These are phyloP conservation scores for Malurus melanocephalus DNA, from an alignment of 2,113 vertebrate genomes.

Conservation along the genomic window DNA sequence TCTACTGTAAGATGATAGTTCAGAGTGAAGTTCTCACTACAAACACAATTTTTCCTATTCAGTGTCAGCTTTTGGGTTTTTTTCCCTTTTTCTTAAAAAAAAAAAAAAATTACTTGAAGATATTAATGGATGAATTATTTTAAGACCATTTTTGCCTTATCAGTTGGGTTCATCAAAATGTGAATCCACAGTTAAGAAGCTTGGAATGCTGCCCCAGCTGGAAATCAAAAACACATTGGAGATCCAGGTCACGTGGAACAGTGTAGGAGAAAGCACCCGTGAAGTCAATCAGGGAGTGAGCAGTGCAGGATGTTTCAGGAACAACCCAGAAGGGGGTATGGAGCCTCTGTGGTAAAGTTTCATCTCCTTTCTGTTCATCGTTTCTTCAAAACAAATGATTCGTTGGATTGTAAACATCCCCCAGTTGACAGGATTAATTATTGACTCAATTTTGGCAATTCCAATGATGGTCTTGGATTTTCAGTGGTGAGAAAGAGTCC, in stretches of 20 bases:
- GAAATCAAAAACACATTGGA: rapidly evolving
- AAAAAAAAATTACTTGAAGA: not conserved
- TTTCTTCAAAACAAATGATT: not conserved
- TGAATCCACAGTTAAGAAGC: not conserved
- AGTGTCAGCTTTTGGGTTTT: not conserved
- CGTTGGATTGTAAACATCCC: not conserved
- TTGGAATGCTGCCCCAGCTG: not conserved
- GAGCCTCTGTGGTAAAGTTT: not conserved
- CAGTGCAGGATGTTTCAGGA: not conserved
- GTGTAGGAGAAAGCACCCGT: not conserved
- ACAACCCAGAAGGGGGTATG: not conserved
- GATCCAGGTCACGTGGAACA: not conserved
- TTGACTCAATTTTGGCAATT: not conserved
- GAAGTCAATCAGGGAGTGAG: not conserved
- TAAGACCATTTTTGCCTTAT: not conserved
- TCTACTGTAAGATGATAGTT: not conserved
- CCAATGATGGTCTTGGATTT: rapidly evolving
- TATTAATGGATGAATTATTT: not conserved
- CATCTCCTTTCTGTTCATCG: not conserved
- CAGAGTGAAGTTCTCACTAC: not conserved
- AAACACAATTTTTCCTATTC: not conserved
- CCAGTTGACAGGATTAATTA: not conserved
- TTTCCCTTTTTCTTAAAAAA: no score
- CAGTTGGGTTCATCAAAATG: not conserved
- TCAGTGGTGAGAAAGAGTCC: not conserved